Base-by-base conservation (phyloP, 2,113 vertebrate genomes). In the Colaptes auratus region DNA sequence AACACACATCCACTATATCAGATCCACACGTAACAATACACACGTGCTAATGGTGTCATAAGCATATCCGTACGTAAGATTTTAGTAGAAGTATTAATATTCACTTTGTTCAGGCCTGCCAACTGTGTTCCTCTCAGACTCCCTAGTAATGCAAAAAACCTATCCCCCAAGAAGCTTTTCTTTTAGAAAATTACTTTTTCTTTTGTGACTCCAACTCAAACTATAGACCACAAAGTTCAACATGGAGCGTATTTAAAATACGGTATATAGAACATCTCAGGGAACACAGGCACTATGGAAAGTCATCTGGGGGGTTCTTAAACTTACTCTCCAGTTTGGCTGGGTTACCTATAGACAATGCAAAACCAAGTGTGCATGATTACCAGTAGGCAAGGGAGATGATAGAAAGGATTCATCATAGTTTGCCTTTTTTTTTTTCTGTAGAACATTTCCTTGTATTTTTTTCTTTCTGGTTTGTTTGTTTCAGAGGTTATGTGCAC, bases 321-420 rank as follows among this genome's bases (percentile, higher is more conserved):
- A 76, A 44, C 12, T 77, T 36, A 65, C 11, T 36, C 20, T 13
- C 11, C 50, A 58, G 16, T 86, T 85, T 39, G 80, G 60, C 25
- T 16, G 16, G 50, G 31, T 63, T 1, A 2, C 20, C 15, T 18
- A 33, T 0, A 70, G 35, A 31, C 2, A 4, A 89, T 3, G 3
- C 8, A 72, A 75, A 91, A 90, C 19, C 10, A 79, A 64, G 33
- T 0, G 0, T 6, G 3, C 15, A 15, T 7, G 33, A 63, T 10
- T 56, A 48, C 1, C 0, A 35, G 59, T 17, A 76, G 35, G 44
- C 3, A n/a, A 78, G 16, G 10, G 28, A 92, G 33, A 9, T 1
- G 1, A 91, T 44, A 44, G 35, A 64, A 90, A 80, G 19, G 16
- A 93, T 31, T 55, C 10, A 52, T 50, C 46, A 42, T 16, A 52